Evolutionary conservation across 2,113 vertebrate species (phyloP), one percentile per base, ranked within the genome.

Genomic region (Halcyon malimbica): DNA sequence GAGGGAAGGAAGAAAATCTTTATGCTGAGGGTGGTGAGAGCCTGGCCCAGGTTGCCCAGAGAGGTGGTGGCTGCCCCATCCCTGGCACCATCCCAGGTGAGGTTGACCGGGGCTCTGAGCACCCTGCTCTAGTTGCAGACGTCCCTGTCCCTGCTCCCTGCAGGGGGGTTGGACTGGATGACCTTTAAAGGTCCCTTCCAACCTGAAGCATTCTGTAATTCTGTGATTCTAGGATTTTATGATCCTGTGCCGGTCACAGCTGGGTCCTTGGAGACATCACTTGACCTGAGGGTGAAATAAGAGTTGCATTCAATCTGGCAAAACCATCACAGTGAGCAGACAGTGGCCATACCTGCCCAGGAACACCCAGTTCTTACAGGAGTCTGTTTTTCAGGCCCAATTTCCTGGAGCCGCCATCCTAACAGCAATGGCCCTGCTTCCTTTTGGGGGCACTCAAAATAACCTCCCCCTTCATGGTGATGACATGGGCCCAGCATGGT

Each of bases 251-350:
- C 0, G 14, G 50, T 48, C 59, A 57, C 63, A 28, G 44, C 20
- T 0, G 0, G 7, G 24, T 70, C n/a, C 31, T 44, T 23, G 60
- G 21, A 76, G 20, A 35, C 13, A 31, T 78, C 90, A 51, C 17
- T 59, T 2, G 1, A 23, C 5, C 25, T 46, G 33, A 23, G 23
- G 29, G 28, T 15, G 16, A 63, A 75, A 42, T 19, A 46, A 54
- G 63, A 39, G 51, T 26, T 37, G 5, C 31, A 20, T 78, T 90
- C 2, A 2, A 16, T 63, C 35, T 42, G 62, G 25, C 5, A 13
- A 83, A 85, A 62, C 53, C 42, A 13, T 42, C 39, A 5, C 5
- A 13, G 41, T 0, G 4, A 77, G 75, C 29, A 29, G 59, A 6
- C 6, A 15, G 37, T 2, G 18, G 16, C 9, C 35, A 3, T 68